These are phyloP conservation scores for Caenorhabditis auriculariae DNA, from an alignment of 2,888 invertebrate genomes.

Conservation along the genomic window DNA sequence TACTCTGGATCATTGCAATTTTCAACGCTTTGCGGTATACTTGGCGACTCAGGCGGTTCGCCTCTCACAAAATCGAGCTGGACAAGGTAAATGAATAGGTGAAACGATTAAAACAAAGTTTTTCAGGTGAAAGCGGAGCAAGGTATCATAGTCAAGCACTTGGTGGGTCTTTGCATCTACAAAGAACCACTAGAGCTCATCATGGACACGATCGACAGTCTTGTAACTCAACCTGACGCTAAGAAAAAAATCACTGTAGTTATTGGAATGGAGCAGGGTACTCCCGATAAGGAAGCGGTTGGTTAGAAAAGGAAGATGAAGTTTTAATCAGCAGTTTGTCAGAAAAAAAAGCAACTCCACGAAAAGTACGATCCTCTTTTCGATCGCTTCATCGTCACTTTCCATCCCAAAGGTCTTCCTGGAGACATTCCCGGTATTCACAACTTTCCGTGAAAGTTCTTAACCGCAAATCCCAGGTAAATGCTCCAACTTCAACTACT, in stretches of 20 bases:
- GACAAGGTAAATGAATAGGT: conserved; percentile 21
- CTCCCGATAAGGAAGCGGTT: conserved; percentile 53
- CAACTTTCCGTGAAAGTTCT: background rate
- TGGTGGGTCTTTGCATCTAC: conserved; percentile 47
- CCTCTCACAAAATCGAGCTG: conserved; percentile 40
- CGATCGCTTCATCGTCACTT: conserved; percentile 53
- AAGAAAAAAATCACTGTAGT: conserved; percentile 45
- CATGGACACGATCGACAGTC: conserved; percentile 51
- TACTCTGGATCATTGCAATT: conserved; percentile 49
- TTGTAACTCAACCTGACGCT: conserved; percentile 47
- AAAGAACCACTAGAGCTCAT: conserved; percentile 52
- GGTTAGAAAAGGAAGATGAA: conserved; percentile 1
- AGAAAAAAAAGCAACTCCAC: conserved; percentile 42
- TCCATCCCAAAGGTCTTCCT: conserved; percentile 53
- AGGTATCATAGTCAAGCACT: conserved; percentile 35
- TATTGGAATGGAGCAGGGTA: conserved; percentile 56
- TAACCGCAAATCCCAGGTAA: conserved; percentile 35
- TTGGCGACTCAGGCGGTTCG: conserved; percentile 37
- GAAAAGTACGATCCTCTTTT: conserved; percentile 46
- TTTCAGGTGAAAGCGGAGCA: conserved; percentile 36
- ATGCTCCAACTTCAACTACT: conserved; percentile 57
- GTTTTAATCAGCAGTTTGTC: conserved; percentile 10
- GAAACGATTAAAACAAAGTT: background rate
- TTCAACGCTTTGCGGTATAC: conserved; percentile 49
- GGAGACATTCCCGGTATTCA: conserved; percentile 54